These are phyloP conservation scores for Calonectris borealis DNA, from an alignment of 2,113 vertebrate genomes.

Conservation along the genomic window DNA sequence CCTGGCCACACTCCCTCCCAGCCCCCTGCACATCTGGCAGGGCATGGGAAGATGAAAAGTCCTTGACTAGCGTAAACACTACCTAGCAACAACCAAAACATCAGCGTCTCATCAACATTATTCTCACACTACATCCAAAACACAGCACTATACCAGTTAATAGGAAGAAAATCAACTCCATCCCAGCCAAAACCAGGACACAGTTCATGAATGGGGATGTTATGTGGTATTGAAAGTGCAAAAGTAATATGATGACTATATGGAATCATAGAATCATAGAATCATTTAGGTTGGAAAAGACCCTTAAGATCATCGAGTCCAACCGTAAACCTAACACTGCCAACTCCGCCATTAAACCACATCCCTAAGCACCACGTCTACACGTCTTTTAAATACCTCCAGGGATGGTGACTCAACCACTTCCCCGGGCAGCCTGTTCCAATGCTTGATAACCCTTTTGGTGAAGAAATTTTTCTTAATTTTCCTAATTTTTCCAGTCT, in stretches of 20 bases:
- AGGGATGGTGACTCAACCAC: not conserved
- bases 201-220: not conserved
- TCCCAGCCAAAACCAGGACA: too few relatives aligned
- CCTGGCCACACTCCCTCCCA: too few relatives aligned
- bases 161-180: too few relatives aligned
- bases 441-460: not conserved
- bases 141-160: too few relatives aligned
- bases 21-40: too few relatives aligned
- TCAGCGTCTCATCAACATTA: too few relatives aligned
- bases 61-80: too few relatives aligned
- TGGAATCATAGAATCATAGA: not conserved
- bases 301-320: accelerated
- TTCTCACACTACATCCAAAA: too few relatives aligned
- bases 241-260: not conserved
- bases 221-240: not conserved
- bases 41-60: too few relatives aligned
- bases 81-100: too few relatives aligned
- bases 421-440: not conserved
- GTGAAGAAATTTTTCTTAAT: not conserved
- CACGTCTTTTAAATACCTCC: not conserved
- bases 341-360: not conserved
- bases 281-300: not conserved
- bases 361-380: not conserved
- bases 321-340: not conserved
- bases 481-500: too few relatives aligned